phyloP scores from a whole-genome alignment of 2,888 invertebrate genomes.

The Thysanoteuthis rhombus region DNA sequence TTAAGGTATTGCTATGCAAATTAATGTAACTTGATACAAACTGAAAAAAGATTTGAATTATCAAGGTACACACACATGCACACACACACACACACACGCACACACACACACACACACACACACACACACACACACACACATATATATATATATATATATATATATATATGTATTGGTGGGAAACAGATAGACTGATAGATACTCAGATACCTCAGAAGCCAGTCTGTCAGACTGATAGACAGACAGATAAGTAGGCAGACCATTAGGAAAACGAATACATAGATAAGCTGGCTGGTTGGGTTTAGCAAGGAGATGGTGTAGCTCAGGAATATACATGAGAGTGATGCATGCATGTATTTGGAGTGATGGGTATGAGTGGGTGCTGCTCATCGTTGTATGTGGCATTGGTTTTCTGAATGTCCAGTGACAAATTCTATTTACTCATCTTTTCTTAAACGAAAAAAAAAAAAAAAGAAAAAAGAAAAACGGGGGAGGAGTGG shows the following conservation, averaged over 20 bases:
- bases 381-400: not conserved
- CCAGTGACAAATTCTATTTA: constrained; percentile 12
- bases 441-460: not conserved
- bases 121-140: not conserved
- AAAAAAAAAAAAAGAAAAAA: not conserved
- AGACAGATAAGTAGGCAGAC: not conserved
- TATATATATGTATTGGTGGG: not conserved
- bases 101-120: too few species aligned
- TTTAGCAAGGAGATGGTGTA: not conserved
- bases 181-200: not conserved
- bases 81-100: too few species aligned
- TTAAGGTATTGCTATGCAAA: too few species aligned
- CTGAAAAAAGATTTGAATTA: too few species aligned
- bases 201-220: not conserved
- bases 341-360: not conserved
- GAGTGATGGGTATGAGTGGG: not conserved
- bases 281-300: not conserved
- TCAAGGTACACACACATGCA: too few species aligned
- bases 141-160: not conserved
- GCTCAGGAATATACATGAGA: not conserved
- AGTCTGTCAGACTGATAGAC: not conserved
- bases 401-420: not conserved
- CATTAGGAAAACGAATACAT: not conserved
- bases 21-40: too few species aligned
- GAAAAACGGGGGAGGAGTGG: not conserved